Evolutionary conservation across 2,113 vertebrate species (phyloP).

Genomic region (Cichladusa arquata): DNA sequence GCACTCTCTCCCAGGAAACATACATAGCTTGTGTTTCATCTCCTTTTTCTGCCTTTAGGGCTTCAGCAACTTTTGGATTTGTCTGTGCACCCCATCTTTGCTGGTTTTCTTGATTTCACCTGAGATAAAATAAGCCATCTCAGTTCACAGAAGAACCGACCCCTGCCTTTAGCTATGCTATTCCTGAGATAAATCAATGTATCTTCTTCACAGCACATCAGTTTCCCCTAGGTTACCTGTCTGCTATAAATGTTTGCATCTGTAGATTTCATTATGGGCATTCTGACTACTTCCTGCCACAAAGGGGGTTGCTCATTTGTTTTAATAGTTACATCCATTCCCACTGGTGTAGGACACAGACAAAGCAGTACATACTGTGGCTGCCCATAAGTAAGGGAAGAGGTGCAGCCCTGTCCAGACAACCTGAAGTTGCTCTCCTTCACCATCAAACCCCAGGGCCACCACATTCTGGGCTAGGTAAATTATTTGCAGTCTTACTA

Average conservation of each 20-base stretch:
- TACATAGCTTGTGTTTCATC: neutral
- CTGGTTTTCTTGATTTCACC: neutral
- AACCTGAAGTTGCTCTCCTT: neutral
- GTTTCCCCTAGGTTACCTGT: neutral
- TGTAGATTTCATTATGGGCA: neutral
- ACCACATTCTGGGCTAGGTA: neutral
- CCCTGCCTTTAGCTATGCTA: neutral
- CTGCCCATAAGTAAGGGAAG: neutral
- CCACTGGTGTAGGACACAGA: neutral
- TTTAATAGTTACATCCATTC: neutral
- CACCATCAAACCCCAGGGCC: neutral
- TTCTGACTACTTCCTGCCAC: neutral
- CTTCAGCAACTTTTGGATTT: neutral
- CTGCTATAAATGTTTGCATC: neutral
- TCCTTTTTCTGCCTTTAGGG: neutral
- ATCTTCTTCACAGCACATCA: neutral
- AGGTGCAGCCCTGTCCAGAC: neutral
- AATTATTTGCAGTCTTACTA: neutral
- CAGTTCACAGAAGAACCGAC: neutral
- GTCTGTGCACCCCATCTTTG: neutral
- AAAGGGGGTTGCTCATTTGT: neutral
- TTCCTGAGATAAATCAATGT: neutral
- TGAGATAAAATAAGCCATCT: neutral
- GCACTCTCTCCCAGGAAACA: neutral
- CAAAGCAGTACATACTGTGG: neutral